Conservation (phyloP, 2,113 vertebrate genomes). For the Fregetta grallaria region DNA sequence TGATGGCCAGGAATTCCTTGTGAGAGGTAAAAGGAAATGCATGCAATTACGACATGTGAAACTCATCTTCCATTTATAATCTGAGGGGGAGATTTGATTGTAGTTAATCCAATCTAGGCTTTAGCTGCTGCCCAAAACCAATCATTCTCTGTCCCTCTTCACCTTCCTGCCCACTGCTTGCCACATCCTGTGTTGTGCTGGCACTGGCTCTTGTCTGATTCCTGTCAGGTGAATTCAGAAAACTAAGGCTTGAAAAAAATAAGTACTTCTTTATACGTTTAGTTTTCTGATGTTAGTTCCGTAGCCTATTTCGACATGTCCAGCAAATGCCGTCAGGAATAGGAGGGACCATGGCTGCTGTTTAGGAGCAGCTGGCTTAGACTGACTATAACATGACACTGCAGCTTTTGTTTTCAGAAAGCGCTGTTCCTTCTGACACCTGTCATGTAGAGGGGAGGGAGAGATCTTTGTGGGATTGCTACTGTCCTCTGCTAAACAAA, state of each 20-base stretch:
- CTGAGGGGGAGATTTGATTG: not conserved
- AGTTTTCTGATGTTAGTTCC: not conserved
- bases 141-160: not conserved
- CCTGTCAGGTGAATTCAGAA: not conserved
- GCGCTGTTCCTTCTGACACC: conserved; percentile 29
- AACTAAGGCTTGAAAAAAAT: not conserved
- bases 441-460: conserved; percentile 2
- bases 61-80: not conserved
- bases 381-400: not conserved
- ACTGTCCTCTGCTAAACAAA: not conserved
- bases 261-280: not conserved
- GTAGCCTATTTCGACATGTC: not conserved
- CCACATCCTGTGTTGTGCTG: not conserved
- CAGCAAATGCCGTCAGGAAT: not conserved
- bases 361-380: conserved; percentile 25
- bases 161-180: not conserved
- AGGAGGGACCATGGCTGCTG: not conserved
- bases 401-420: conserved; percentile 42
- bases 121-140: not conserved
- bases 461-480: not conserved
- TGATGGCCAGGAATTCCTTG: conserved; percentile 90
- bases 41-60: not conserved
- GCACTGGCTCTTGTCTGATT: not conserved
- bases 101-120: not conserved
- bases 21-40: conserved; percentile 78